Evolutionary conservation across 1,140 invertebrate species (phyloP).

Genomic region (Brachystomella parvula): DNA sequence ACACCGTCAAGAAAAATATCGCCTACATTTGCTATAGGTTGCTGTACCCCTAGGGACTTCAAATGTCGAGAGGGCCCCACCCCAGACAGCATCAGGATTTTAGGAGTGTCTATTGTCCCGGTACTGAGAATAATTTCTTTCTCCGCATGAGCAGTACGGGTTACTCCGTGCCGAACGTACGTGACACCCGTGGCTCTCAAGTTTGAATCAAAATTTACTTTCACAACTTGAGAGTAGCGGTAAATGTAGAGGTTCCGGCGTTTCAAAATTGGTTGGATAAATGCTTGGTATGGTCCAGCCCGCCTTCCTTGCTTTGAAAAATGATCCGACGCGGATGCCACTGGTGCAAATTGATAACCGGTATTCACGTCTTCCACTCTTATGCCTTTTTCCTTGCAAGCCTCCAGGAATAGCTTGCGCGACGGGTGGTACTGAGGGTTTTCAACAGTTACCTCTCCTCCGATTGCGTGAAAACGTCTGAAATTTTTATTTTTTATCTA

Average conservation of each 20-base stretch:
- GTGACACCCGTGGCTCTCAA: conserved; percentile 7
- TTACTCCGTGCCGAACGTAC: conserved; percentile 11
- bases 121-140: conserved; percentile 41
- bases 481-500: no score
- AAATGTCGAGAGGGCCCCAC: conserved; percentile 45
- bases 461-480: not conserved
- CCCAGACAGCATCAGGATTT: conserved; percentile 47
- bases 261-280: conserved; percentile 1
- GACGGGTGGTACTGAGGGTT: not conserved
- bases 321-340: not conserved
- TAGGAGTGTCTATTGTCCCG: conserved; percentile 40
- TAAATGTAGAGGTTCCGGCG: conserved; percentile 6
- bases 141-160: conserved; percentile 20
- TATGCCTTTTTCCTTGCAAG: conserved; percentile 9
- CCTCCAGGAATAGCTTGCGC: not conserved
- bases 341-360: not conserved
- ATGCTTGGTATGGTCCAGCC: conserved; percentile 6
- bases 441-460: not conserved
- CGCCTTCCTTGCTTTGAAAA: conserved; percentile 2
- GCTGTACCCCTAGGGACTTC: conserved; percentile 17
- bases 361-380: conserved; percentile 19
- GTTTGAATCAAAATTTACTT: conserved; percentile 8
- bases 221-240: conserved; percentile 13
- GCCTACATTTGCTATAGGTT: not conserved
- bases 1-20: not conserved